Evolutionary conservation across 2,888 invertebrate genomes (phyloP), one percentile per base, ranked within the genome.

Genomic region (Dasysyrphus tricinctus): DNA sequence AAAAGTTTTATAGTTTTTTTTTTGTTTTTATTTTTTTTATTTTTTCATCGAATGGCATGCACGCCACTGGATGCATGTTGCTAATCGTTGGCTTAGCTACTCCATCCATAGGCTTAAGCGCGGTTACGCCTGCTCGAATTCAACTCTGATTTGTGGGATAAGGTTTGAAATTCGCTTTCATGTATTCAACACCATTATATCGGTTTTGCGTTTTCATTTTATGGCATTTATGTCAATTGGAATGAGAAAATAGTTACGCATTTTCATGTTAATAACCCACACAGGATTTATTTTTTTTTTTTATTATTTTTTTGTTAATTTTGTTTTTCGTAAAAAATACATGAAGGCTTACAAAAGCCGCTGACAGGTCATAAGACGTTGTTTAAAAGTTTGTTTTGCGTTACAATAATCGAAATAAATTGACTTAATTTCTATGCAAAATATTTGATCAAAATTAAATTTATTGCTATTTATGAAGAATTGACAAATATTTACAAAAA

Each of bases 111-210:
- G 29, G 56, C 51, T 67, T 69, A 73, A 67, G 73, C 77, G 3
- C 65, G 61, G 42, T 42, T 61, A 61, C 61, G 61, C 61, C 79
- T 84, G 84, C 75, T 76, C 54, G 56, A 19, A 51, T 69, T 54
- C 32, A 42, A 74, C 56, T 81, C 73, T 81, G 77, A 85, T 85
- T 85, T 85, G 85, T 80, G 85, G 74, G 85, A 85, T 81, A 73
- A 73, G 44, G 61, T 49, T 56, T 51, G 56, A 61, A 39, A 29
- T 57, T 70, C 47, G 69, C 73, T 57, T 74, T 73, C 77, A 69
- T 80, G 76, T 73, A 73, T 61, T 73, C 42, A 69, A 79, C 80
- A 73, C 72, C 39, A 73, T 72, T 44, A 54, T 72, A 70, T 75
- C 24, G 39, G 75, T 42, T 69, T 82, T 65, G 42, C 11, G 57